A percentile compares a stretch with the other conserved stretches of the same genome.
These are phyloP conservation scores for Cettia cetti DNA, from an alignment of 2,113 vertebrate species.

Conservation along the genomic window DNA sequence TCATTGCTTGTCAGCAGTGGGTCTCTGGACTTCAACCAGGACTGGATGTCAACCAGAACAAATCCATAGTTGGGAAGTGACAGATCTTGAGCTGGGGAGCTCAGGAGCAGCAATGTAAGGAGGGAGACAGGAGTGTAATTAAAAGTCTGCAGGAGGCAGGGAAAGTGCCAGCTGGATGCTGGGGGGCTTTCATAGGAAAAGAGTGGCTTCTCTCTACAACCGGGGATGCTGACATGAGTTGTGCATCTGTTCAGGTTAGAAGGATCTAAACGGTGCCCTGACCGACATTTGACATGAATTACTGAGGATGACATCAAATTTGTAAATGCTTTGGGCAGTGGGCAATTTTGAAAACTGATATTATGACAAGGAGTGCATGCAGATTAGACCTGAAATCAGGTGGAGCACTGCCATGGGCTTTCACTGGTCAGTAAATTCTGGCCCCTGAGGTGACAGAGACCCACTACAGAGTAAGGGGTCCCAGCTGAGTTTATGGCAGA, in stretches of 20 bases:
- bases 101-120: neutral
- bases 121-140: neutral
- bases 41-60: neutral
- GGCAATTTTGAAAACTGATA: neutral
- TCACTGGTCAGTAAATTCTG: neutral
- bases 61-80: neutral
- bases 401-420: neutral
- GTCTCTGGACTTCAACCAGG: neutral
- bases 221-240: neutral
- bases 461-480: neutral
- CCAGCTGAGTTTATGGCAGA: neutral
- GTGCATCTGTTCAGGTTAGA: neutral
- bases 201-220: fast-evolving
- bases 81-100: neutral
- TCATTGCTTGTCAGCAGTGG: neutral
- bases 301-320: neutral
- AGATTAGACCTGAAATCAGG: neutral
- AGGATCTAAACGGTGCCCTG: neutral
- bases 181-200: neutral
- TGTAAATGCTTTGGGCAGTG: neutral
- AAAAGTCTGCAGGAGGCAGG: neutral
- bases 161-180: neutral
- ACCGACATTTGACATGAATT: neutral
- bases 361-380: neutral
- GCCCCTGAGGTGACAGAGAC: neutral